Evolutionary conservation across 2,113 vertebrate genomes (phyloP).

Genomic region (Eptesicus fuscus): DNA sequence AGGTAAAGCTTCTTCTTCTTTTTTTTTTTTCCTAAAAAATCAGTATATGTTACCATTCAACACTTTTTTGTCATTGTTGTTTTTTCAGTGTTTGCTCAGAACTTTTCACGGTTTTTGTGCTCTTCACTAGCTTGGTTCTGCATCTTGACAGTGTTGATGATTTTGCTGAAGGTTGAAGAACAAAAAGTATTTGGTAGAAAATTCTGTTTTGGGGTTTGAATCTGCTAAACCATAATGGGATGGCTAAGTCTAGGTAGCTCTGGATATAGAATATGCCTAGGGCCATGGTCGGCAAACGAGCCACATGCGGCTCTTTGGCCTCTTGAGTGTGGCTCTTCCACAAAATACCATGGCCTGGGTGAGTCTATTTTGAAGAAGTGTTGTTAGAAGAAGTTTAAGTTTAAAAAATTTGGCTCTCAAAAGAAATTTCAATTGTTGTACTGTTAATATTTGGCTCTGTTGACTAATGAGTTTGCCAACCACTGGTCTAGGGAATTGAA

Average conservation of each 20-base stretch:
- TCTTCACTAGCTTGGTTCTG: background rate
- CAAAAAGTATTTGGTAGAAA: background rate
- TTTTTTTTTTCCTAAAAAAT: background rate
- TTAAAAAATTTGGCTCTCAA: too few relatives aligned
- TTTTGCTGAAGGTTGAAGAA: constrained; percentile 12
- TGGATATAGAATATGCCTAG: background rate
- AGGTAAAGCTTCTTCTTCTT: background rate
- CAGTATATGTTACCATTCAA: background rate
- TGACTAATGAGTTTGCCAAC: too few relatives aligned
- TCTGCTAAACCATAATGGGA: background rate
- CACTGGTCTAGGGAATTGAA: background rate
- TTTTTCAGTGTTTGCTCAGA: background rate
- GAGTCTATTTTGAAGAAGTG: too few relatives aligned
- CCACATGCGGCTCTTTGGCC: too few relatives aligned
- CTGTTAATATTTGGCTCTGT: too few relatives aligned
- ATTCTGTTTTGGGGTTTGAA: background rate
- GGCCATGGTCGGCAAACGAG: too few relatives aligned
- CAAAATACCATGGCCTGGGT: too few relatives aligned
- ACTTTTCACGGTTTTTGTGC: background rate
- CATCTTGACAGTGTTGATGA: background rate
- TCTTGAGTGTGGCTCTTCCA: too few relatives aligned
- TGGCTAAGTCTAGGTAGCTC: background rate
- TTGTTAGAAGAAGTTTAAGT: too few relatives aligned
- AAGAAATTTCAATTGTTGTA: too few relatives aligned
- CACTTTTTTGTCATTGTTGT: background rate